Base-by-base conservation (phyloP, 1,140 invertebrate genomes). In the Drosophila kepulauana region DNA sequence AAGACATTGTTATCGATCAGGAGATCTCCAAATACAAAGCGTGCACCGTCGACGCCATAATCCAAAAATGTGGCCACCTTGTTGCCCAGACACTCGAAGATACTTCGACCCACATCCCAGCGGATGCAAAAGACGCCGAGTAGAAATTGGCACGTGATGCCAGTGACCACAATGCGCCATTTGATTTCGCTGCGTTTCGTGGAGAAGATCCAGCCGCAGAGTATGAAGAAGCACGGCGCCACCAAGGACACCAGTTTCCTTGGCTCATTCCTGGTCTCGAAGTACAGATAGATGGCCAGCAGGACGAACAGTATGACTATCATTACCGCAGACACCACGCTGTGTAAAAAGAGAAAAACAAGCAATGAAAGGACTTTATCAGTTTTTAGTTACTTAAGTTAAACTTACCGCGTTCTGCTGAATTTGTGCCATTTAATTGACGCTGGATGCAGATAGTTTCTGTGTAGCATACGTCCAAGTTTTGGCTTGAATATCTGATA, bases 41-140 rank as follows among this genome's bases (percentile, higher is more conserved):
- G 93, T 0, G 97, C 95, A 0, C 98, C 98, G 1, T 94, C 93
- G 64, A 96, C 94, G 0, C 96, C 95, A 89, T 96, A 98, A 2
- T 94, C 93, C 15, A 99, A 92, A 89, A 99, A 99, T 0, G 94
- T 95, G 10, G 95, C 94, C 8, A 96, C 95, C 93, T 97, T 96
- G 69, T 96, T 93, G 1, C 97, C 97, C 43, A 98, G 90, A 88
- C 97, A 99, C 70, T 96, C 92, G 64, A 99, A 96, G 13, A 97
- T 95, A 1, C 93, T 87, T 52, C 96, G 94, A 0, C 98, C 98
- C 41, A 95, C 93, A 1, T 94, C 85, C 96, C 97, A 99, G 76
- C 97, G 94, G 54, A 99, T 96, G 61, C 98, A 97, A 1, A 99
- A 74, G 0, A 99, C 78, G 0, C 97, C 98, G 68, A 99, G 95